Evolutionary conservation across 2,113 vertebrate genomes (phyloP), one percentile per base, ranked within the genome.

Genomic region (Lates calcarifer): DNA sequence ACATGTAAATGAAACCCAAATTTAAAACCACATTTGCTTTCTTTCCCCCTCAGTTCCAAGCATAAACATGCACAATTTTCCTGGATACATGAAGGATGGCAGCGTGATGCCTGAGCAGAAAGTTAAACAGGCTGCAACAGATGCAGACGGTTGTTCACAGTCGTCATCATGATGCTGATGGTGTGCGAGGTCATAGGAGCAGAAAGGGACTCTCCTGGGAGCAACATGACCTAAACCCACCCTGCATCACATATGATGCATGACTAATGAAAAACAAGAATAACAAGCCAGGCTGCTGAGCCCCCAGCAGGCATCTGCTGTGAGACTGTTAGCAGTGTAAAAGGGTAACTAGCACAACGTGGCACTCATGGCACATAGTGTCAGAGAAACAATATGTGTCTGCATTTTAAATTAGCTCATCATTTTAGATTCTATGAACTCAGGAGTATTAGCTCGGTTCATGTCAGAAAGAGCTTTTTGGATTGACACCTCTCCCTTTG

Each of bases 221-320:
- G 49, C 31, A 22, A 29, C 74, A 22, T 86, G 84, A 86, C 84
- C 84, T 77, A 26, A 58, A 24, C 41, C n/a, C 2, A 5, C 57
- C 79, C 74, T 0, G 4, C 49, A 11, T 31, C 4, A 10, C 64
- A 35, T n/a, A n/a, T n/a, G n/a, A n/a, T 65, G 79, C 63, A 74
- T 74, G 49, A 74, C 74, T 74, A 55, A 86, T 78, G 69, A 57
- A 69, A 10, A 74, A 62, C 33, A 31, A 3, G 73, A 31, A 39
- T 6, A 53, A 69, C 63, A 15, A 58, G 74, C 20, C 41, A 0
- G 24, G 39, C 49, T 22, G 63, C 51, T 5, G 60, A 35, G 58
- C 51, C 31, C 47, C 3, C 58, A 31, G 1, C 17, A 15, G 8
- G 22, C 9, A 2, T 26, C 15, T 28, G 66, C 29, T n/a, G 18